A percentile compares a stretch with the other conserved stretches of the same genome.
Conservation (phyloP, 2,888 invertebrate species). For the Limnephilus auricula region DNA sequence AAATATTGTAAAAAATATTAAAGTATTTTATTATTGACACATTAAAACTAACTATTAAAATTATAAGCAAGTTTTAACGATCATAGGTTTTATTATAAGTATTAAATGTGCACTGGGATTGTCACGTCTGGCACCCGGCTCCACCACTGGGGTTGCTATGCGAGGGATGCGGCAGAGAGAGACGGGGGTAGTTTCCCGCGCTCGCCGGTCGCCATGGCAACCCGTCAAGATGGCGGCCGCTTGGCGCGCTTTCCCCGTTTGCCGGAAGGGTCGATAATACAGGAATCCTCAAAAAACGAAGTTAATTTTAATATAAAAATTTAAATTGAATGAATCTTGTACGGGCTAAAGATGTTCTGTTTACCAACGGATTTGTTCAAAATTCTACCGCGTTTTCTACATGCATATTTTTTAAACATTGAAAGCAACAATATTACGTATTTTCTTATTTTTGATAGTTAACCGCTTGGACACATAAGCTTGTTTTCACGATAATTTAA, state of each 20-base stretch:
- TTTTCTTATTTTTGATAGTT: no score
- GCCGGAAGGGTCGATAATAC: slow-evolving; percentile 54
- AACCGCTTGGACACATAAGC: no score
- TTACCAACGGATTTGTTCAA: no score
- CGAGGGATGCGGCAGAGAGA: not conserved
- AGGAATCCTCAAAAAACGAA: not conserved
- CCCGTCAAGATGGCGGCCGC: slow-evolving; percentile 56
- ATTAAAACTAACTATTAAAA: not conserved
- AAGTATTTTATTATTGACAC: not conserved
- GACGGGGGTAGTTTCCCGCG: slow-evolving; percentile 58
- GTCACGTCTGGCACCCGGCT: not conserved
- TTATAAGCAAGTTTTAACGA: not conserved
- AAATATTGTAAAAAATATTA: not conserved
- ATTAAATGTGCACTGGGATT: slow-evolving; percentile 20
- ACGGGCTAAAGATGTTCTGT: no score
- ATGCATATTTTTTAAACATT: no score
- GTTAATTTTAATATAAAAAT: not conserved
- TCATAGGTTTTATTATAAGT: not conserved
- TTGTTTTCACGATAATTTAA: no score
- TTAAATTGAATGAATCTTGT: no score
- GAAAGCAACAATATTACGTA: no score
- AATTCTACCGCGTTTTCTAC: no score
- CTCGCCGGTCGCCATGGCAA: slow-evolving; percentile 64
- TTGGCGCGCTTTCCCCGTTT: slow-evolving; percentile 63
- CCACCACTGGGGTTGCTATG: slow-evolving; percentile 24